Conservation (phyloP, 2,888 invertebrate species). For the Calliopum simillimum region DNA sequence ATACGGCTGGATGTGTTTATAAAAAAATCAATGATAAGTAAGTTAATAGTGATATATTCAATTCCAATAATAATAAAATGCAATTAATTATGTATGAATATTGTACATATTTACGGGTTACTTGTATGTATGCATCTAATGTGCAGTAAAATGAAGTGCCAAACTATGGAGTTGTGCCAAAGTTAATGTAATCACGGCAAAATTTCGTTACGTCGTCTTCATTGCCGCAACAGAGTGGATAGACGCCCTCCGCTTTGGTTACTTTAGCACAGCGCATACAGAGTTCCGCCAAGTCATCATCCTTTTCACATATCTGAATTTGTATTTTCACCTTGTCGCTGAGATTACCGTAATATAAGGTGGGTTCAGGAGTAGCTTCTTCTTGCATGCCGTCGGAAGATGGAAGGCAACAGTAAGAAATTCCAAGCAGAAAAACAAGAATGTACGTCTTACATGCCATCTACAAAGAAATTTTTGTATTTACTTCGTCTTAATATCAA, state of each 20-base stretch:
- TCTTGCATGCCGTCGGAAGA: constrained; percentile 37
- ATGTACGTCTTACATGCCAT: not conserved
- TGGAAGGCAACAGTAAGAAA: constrained; percentile 4
- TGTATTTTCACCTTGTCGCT: constrained; percentile 59
- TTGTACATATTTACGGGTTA: too few species aligned
- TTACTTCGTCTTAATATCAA: too few species aligned
- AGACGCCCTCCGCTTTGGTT: constrained; percentile 69
- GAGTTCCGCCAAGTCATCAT: constrained; percentile 63
- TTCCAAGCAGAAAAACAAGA: not conserved
- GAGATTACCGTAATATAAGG: constrained; percentile 58
- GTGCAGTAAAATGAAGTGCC: too few species aligned
- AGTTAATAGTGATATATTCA: too few species aligned
- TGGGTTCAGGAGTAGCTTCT: constrained; percentile 48
- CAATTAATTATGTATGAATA: too few species aligned
- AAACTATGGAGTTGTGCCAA: too few species aligned
- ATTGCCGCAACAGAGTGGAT: constrained; percentile 71
- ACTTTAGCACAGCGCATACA: constrained; percentile 71
- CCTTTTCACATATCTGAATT: constrained; percentile 58
- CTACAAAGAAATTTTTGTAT: not conserved
- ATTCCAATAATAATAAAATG: too few species aligned
- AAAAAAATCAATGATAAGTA: too few species aligned
- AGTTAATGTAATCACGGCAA: constrained; percentile 70
- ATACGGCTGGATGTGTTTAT: too few species aligned
- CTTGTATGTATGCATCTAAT: too few species aligned
- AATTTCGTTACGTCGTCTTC: constrained; percentile 69